Evolutionary conservation across 2,888 invertebrate genomes (phyloP).

Genomic region (Pollenia labialis): DNA sequence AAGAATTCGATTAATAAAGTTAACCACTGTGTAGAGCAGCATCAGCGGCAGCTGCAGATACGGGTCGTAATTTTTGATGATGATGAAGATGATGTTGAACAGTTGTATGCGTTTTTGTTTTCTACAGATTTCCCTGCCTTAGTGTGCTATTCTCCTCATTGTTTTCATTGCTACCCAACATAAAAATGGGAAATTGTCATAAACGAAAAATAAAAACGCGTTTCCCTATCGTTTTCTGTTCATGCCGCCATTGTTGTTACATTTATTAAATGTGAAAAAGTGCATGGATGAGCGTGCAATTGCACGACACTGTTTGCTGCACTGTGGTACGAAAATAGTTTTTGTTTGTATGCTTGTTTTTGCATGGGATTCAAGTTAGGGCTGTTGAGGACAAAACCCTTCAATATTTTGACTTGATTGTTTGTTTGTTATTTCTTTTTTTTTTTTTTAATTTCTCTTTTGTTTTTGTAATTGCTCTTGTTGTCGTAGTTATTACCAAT

Average conservation of each 20-base stretch:
- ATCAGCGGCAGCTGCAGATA: conserved; percentile 14
- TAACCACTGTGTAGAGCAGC: conserved; percentile 55
- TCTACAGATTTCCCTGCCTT: conserved; percentile 20
- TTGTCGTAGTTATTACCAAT: conserved; percentile 58
- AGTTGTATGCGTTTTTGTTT: conserved; percentile 29
- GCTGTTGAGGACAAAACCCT: conserved; percentile 28
- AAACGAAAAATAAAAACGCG: not conserved
- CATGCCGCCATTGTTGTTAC: not conserved
- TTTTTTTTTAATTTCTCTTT: not conserved
- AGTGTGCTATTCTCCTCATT: not conserved
- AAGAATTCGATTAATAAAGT: conserved; percentile 66
- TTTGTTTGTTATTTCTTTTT: conserved; percentile 33
- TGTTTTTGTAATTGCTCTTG: conserved; percentile 41
- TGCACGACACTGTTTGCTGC: conserved; percentile 3
- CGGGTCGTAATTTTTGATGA: conserved; percentile 55
- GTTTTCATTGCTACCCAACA: conserved; percentile 1
- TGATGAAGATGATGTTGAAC: conserved; percentile 32
- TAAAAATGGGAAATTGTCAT: not conserved
- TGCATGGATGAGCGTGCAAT: conserved; percentile 48
- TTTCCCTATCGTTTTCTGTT: not conserved
- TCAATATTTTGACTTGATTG: conserved; percentile 38
- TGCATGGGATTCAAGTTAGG: conserved; percentile 15
- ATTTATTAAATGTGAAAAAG: conserved; percentile 48
- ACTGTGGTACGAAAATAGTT: not conserved
- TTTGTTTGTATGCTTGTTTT: conserved; percentile 1